phyloP scores from a whole-genome alignment of 2,113 vertebrate genomes.

The Onychostoma macrolepis region DNA sequence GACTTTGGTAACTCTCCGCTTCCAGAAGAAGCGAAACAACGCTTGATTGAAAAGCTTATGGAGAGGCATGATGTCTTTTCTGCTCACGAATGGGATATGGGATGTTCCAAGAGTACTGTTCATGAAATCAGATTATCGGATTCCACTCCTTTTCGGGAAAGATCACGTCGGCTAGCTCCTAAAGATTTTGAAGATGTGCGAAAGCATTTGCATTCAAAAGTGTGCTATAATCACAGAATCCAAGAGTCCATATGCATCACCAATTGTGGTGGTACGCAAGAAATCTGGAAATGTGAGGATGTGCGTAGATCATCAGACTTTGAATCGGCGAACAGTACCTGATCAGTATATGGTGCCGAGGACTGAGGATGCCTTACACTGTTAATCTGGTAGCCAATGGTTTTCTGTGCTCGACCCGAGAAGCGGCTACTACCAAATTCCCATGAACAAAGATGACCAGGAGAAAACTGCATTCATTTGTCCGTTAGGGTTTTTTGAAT shows the following conservation, averaged over 20 bases:
- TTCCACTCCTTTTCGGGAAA: conserved; percentile 25
- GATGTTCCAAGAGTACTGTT: conserved; percentile 36
- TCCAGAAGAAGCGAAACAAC: conserved; percentile 25
- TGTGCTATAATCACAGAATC: conserved; percentile 19
- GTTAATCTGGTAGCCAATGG: conserved; percentile 42
- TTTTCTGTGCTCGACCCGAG: conserved; percentile 41
- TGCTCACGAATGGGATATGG: background rate
- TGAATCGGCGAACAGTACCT: conserved; percentile 14
- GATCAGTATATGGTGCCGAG: conserved; percentile 22
- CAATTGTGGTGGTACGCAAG: background rate
- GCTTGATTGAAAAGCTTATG: conserved; percentile 18
- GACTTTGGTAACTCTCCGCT: conserved; percentile 40
- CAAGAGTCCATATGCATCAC: background rate
- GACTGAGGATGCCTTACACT: conserved; percentile 29
- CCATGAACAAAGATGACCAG: too few species aligned
- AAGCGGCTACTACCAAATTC: background rate
- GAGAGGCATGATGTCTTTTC: conserved; percentile 43
- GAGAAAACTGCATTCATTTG: too few species aligned
- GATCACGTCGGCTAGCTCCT: conserved; percentile 10
- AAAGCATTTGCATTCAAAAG: conserved; percentile 22
- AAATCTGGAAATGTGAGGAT: conserved; percentile 10
- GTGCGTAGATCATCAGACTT: conserved; percentile 31
- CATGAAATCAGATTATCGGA: conserved; percentile 45
- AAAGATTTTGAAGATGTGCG: conserved; percentile 34
- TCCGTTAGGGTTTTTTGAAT: too few species aligned